phyloP scores from a whole-genome alignment of 2,797 vertebrate genomes.

The Okamejei kenojei region DNA sequence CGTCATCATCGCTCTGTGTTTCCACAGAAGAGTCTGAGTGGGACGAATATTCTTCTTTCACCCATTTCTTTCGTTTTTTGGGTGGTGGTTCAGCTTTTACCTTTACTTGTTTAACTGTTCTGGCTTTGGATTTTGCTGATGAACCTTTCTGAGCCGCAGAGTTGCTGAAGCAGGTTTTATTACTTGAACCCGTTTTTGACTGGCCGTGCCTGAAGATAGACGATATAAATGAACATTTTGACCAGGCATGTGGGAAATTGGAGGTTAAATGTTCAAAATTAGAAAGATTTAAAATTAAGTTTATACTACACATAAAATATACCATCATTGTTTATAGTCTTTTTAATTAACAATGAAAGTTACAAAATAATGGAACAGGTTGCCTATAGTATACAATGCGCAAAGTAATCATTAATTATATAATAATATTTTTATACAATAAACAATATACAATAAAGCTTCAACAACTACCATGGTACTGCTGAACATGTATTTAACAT shows the following conservation, averaged over 20 bases:
- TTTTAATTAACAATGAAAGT: not conserved
- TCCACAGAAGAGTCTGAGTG: slow-evolving; percentile 80
- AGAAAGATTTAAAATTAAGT: not conserved
- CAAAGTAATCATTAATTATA: not conserved
- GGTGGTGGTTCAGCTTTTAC: slow-evolving; percentile 86
- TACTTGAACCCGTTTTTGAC: slow-evolving; percentile 62
- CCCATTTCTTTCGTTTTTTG: slow-evolving; percentile 97
- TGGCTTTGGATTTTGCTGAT: slow-evolving; percentile 68
- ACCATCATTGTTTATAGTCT: no score
- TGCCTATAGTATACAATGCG: not conserved
- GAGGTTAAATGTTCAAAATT: no score
- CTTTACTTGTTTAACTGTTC: slow-evolving; percentile 60
- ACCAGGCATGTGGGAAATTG: no score
- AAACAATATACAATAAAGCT: no score
- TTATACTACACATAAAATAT: not conserved
- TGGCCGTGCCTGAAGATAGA: slow-evolving; percentile 57
- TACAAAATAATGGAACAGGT: not conserved
- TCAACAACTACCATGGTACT: not conserved
- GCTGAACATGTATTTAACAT: not conserved
- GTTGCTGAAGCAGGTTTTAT: slow-evolving; percentile 67
- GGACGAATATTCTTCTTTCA: slow-evolving; percentile 79
- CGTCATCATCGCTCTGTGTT: slow-evolving; percentile 74
- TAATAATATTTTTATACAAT: not conserved
- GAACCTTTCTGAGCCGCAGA: slow-evolving; percentile 62
- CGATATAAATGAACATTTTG: slow-evolving; percentile 48